Base-by-base conservation (phyloP, 2,113 vertebrate species). In the Myotis lucifugus region DNA sequence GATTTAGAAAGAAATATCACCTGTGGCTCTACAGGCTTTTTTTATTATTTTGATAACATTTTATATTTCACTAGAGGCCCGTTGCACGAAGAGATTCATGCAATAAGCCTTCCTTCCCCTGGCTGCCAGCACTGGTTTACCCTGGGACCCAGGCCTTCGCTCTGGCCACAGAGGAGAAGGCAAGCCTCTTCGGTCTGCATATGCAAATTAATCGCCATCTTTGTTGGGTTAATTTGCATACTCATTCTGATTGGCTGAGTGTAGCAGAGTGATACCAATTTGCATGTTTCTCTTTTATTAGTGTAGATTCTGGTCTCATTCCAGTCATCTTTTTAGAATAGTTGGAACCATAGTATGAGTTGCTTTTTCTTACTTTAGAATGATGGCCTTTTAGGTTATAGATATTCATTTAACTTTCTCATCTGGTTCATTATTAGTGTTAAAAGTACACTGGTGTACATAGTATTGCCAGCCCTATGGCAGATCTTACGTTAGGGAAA, bases 371-470 rank as follows among this genome's bases (percentile, higher is more conserved):
- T 91, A 56, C 34, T 66, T 94, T 70, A 64, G 79, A 93, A 89
- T 72, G 27, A 46, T 72, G 61, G 29, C 25, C 23, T 84, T 96
- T 90, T 54, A 70, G 61, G 54, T 74, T 70, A 34, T 66, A 66
- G 52, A 19, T 50, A 64, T n/a, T 79, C 52, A 61, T 64, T 93
- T 95, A 85, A 85, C 73, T 85, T 86, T 56, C 61, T 85, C 32
- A 27, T 69, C 8, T 88, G 50, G 40, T 81, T 97, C 72, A 95
- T 89, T 94, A 64, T 92, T 69, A 82, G 78, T 83, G 27, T 92
- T 90, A 78, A 72, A 85, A 88, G 78, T 79, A 87, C 37, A 34
- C 29, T 69, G 32, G 18, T 84, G 13, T 66, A 46, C 40, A 21
- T 84, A 66, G 37, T 86, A 50, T 84, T 84, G 72, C 69, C 52